These are phyloP conservation scores for Stenichneumon culpator DNA, from an alignment of 2,888 invertebrate species.

Conservation along the genomic window DNA sequence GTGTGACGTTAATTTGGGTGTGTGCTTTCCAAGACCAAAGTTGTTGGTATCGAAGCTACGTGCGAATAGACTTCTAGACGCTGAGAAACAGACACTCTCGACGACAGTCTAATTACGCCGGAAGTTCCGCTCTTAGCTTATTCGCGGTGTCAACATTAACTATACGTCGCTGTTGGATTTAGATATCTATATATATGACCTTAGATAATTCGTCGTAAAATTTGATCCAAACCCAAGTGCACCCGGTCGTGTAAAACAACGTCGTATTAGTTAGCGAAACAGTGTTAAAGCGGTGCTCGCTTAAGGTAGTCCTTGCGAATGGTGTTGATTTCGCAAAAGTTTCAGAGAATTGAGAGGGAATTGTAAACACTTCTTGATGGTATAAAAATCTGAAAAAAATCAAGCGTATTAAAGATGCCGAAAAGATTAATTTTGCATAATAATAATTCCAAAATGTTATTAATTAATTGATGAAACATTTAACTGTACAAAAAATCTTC, in stretches of 20 bases:
- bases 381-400: no score
- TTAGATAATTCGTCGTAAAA: background rate
- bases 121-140: background rate
- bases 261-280: background rate
- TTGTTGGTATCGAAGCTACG: background rate
- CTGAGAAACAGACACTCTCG: background rate
- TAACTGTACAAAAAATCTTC: no score
- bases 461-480: no score
- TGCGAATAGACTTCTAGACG: background rate
- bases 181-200: background rate
- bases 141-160: background rate
- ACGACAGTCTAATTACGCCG: background rate
- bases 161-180: background rate
- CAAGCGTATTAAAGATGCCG: no score
- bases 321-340: no score
- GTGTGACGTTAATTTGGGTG: slow-evolving; percentile 2
- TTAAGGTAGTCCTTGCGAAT: no score
- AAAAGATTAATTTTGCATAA: no score
- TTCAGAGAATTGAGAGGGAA: no score
- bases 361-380: no score
- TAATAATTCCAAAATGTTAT: no score
- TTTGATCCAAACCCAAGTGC: background rate
- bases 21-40: background rate
- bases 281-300: background rate
- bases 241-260: background rate